phyloP scores from a whole-genome alignment of 2,888 invertebrate species.

The Melinopterus prodromus region DNA sequence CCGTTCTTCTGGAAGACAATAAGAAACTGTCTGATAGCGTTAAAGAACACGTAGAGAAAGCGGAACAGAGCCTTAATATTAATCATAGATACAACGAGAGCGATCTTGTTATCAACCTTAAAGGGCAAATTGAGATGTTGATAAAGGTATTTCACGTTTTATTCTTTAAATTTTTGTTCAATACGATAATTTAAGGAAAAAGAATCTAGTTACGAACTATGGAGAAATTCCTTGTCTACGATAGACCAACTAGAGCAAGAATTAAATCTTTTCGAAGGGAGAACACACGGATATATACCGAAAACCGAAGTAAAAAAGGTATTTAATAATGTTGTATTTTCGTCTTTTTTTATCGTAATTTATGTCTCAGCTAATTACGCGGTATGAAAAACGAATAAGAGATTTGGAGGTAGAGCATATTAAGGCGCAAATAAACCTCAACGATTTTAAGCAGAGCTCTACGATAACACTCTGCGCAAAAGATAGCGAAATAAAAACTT shows the following conservation, averaged over 20 bases:
- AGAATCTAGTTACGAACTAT: constrained; percentile 69
- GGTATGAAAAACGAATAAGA: constrained; percentile 64
- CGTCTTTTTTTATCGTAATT: constrained; percentile 13
- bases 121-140: constrained; percentile 56
- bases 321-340: constrained; percentile 23
- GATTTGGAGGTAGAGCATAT: constrained; percentile 65
- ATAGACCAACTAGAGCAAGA: constrained; percentile 74
- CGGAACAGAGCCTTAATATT: constrained; percentile 41
- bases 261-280: constrained; percentile 64
- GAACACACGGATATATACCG: constrained; percentile 51
- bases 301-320: constrained; percentile 52
- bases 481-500: constrained; percentile 55
- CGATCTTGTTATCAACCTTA: constrained; percentile 56
- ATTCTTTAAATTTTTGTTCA: constrained; percentile 48
- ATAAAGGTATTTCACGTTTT: constrained; percentile 37
- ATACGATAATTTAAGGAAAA: constrained; percentile 63
- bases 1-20: constrained; percentile 57
- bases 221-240: constrained; percentile 73
- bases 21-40: constrained; percentile 49
- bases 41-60: constrained; percentile 40
- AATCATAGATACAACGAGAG: constrained; percentile 44
- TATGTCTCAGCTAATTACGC: constrained; percentile 58
- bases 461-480: constrained; percentile 40
- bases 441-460: constrained; percentile 39
- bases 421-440: constrained; percentile 43